phyloP scores from a whole-genome alignment of 2,797 vertebrate species.

The Podarcis lilfordi region DNA sequence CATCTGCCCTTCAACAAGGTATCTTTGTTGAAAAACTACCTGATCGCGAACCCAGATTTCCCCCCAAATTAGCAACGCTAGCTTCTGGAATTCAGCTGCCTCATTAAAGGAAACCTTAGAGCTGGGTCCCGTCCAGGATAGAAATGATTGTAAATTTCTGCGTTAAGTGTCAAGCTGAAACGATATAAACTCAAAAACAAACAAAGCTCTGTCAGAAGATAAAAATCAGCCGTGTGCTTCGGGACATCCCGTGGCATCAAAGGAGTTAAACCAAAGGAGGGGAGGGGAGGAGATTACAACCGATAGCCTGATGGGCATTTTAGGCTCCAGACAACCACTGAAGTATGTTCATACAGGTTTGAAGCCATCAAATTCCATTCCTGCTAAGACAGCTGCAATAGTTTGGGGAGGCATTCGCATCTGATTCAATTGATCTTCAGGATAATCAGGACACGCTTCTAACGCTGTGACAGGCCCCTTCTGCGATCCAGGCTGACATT shows the following conservation, averaged over 20 bases:
- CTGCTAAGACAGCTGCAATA: conserved; percentile 47
- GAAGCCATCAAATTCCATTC: conserved; percentile 52
- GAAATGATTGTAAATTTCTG: conserved; percentile 13
- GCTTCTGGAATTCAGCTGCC: not conserved
- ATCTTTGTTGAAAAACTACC: not conserved
- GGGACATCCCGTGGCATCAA: conserved; percentile 25
- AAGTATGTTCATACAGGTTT: conserved; percentile 56
- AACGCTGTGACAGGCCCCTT: conserved; percentile 22
- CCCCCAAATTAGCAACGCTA: not conserved
- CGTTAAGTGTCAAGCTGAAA: not conserved
- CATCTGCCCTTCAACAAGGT: too few species aligned
- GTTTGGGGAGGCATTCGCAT: conserved; percentile 51
- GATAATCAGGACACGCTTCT: conserved; percentile 48
- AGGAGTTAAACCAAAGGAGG: conserved; percentile 41
- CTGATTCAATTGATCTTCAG: conserved; percentile 59
- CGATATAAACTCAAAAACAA: conserved; percentile 44
- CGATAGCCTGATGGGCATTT: conserved; percentile 47
- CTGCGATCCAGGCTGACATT: conserved; percentile 43
- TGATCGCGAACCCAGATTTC: not conserved
- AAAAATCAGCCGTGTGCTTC: not conserved
- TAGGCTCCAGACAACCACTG: conserved; percentile 40
- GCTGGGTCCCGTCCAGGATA: not conserved
- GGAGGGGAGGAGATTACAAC: not conserved
- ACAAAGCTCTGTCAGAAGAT: conserved; percentile 12
- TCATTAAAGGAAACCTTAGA: conserved; percentile 1